These are phyloP conservation scores for Hydraecia micacea DNA, from an alignment of 2,888 invertebrate species.

Conservation along the genomic window DNA sequence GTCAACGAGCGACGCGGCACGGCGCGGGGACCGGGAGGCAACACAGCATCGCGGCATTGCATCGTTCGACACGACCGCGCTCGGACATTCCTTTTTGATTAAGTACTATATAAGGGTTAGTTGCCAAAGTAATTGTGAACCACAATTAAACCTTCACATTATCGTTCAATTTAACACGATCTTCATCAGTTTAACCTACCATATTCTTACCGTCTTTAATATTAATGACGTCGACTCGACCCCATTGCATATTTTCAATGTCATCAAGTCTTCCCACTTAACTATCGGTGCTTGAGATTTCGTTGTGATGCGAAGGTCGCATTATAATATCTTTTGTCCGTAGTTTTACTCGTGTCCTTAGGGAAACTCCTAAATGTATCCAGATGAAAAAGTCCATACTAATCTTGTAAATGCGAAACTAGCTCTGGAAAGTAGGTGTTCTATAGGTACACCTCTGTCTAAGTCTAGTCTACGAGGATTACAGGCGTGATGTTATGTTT, in stretches of 20 bases:
- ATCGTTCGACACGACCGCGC: too few relatives aligned
- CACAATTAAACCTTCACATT: too few relatives aligned
- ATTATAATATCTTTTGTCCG: background rate
- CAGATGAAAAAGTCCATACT: background rate
- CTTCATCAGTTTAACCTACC: conserved; percentile 6
- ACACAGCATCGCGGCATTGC: too few relatives aligned
- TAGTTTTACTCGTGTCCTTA: background rate
- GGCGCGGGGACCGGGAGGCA: too few relatives aligned
- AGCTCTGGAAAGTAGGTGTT: background rate
- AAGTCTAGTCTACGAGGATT: too few relatives aligned
- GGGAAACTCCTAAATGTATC: background rate
- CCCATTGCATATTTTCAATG: conserved; percentile 48
- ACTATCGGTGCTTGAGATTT: conserved; percentile 22
- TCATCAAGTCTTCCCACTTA: conserved; percentile 37
- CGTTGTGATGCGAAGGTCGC: background rate
- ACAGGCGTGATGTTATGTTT: too few relatives aligned
- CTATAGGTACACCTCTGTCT: too few relatives aligned
- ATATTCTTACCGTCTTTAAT: conserved; percentile 7
- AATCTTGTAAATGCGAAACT: background rate
- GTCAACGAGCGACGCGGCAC: too few relatives aligned
- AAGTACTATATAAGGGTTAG: too few relatives aligned
- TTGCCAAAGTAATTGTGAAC: too few relatives aligned
- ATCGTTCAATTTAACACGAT: background rate
- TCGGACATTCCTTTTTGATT: too few relatives aligned
- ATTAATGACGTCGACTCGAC: conserved; percentile 26